Percentiles rank a stretch among this genome's conserved stretches.
phyloP scores from a whole-genome alignment of 92 coral and sea anemone genomes.

The Epizoanthus ramosus region DNA sequence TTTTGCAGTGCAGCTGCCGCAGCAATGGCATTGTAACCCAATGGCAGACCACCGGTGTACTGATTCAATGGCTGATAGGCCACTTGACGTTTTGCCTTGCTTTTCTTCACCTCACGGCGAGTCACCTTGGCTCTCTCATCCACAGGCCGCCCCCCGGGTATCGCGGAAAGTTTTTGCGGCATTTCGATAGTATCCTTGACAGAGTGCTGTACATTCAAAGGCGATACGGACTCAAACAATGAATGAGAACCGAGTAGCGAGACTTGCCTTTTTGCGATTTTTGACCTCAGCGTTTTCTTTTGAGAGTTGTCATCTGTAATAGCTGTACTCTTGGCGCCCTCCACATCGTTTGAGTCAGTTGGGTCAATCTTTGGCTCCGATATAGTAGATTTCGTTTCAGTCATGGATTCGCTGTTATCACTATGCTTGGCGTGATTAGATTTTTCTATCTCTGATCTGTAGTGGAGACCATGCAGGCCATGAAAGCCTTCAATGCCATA shows the following conservation, averaged over 20 bases:
- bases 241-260: slow-evolving; percentile 74
- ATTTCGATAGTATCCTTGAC: slow-evolving; percentile 66
- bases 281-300: slow-evolving; percentile 61
- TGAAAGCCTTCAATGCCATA: slow-evolving; percentile 42
- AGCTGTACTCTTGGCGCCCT: slow-evolving; percentile 61
- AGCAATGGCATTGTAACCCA: slow-evolving; percentile 39
- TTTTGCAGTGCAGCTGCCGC: slow-evolving; percentile 39
- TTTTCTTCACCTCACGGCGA: slow-evolving; percentile 17
- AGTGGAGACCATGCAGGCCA: slow-evolving; percentile 59
- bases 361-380: slow-evolving; percentile 53
- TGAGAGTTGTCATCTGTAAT: slow-evolving; percentile 64
- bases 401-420: slow-evolving; percentile 2
- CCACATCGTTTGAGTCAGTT: slow-evolving; percentile 25
- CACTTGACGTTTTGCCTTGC: slow-evolving; percentile 10
- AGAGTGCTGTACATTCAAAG: slow-evolving; percentile 64
- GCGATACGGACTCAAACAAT: slow-evolving; percentile 65
- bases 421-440: neutral
- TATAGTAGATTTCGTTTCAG: slow-evolving; percentile 61
- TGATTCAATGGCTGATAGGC: slow-evolving; percentile 18
- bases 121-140: slow-evolving; percentile 37
- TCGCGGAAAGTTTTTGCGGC: slow-evolving; percentile 68
- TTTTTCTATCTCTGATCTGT: slow-evolving; percentile 76
- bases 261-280: slow-evolving; percentile 61
- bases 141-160: slow-evolving; percentile 59
- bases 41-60: slow-evolving; percentile 40